These are phyloP conservation scores for Antrozous pallidus DNA, from an alignment of 2,797 vertebrate species.

Conservation along the genomic window DNA sequence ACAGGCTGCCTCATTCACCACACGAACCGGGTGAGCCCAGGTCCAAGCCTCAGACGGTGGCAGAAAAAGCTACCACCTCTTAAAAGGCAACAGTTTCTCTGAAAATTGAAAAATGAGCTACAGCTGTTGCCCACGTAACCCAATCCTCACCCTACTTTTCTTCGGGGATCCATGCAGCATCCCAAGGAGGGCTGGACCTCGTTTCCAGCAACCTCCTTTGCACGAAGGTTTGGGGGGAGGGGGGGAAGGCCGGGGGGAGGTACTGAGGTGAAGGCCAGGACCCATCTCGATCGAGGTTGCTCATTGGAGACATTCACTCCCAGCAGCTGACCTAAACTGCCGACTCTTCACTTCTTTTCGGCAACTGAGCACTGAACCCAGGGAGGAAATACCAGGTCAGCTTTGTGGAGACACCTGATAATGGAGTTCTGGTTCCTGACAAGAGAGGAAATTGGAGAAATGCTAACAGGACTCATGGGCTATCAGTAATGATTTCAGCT, in stretches of 20 bases:
- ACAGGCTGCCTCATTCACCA: no score
- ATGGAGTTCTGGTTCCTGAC: conserved; percentile 39
- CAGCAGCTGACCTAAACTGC: not conserved
- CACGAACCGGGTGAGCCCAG: not conserved
- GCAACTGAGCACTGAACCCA: not conserved
- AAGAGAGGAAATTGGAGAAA: conserved; percentile 1
- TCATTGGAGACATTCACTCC: not conserved
- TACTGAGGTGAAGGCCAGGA: no score
- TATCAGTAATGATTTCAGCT: not conserved
- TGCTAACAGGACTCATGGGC: not conserved
- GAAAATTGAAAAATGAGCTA: not conserved
- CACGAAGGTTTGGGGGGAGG: not conserved
- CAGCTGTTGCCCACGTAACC: rapidly evolving
- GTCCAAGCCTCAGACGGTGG: not conserved
- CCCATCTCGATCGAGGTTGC: rapidly evolving
- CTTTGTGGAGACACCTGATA: conserved; percentile 18
- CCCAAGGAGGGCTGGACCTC: not conserved
- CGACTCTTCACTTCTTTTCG: conserved; percentile 9
- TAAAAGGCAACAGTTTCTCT: not conserved
- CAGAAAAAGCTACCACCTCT: not conserved
- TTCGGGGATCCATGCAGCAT: not conserved
- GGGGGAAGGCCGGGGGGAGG: rapidly evolving
- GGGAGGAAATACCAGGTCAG: conserved; percentile 23
- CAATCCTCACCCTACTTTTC: not conserved
- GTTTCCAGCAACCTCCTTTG: not conserved